A percentile compares a stretch with the other conserved stretches of the same genome.
These are phyloP conservation scores for Nowickia ferox DNA, from an alignment of 2,888 invertebrate genomes.

Conservation along the genomic window DNA sequence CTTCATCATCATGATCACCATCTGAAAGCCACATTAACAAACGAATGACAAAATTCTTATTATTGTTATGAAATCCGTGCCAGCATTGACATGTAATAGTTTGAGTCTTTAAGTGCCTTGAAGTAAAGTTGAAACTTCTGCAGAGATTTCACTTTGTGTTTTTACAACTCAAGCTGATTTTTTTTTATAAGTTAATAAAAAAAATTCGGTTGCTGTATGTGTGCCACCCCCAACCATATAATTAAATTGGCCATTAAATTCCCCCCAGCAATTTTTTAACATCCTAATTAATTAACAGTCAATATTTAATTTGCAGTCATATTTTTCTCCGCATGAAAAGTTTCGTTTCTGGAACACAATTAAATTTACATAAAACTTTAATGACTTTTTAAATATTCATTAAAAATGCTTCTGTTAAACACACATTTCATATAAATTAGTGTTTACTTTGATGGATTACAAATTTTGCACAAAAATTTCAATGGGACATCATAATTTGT, in stretches of 20 bases:
- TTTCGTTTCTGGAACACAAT: constrained; percentile 12
- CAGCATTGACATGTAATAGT: not conserved
- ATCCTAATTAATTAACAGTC: constrained; percentile 3
- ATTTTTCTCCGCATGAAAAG: not conserved
- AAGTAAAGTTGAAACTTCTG: not conserved
- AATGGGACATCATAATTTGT: constrained; percentile 36
- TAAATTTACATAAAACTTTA: constrained; percentile 31
- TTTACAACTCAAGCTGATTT: not conserved
- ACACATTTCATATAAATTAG: not conserved
- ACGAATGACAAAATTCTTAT: constrained; percentile 25
- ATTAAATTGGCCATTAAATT: constrained; percentile 17
- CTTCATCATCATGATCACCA: not conserved
- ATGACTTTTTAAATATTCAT: not conserved
- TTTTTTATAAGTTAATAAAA: not conserved
- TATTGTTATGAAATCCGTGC: constrained; percentile 2
- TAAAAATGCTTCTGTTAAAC: not conserved
- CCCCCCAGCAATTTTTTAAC: not conserved
- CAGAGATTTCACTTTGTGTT: not conserved
- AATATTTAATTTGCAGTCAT: constrained; percentile 13
- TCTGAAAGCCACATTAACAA: not conserved
- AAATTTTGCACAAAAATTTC: not conserved
- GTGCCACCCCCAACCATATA: not conserved
- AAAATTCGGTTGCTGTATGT: not conserved
- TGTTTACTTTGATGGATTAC: constrained; percentile 34
- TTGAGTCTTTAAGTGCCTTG: not conserved